phyloP scores from a whole-genome alignment of 2,113 vertebrate species.

The Coracopsis vasa region DNA sequence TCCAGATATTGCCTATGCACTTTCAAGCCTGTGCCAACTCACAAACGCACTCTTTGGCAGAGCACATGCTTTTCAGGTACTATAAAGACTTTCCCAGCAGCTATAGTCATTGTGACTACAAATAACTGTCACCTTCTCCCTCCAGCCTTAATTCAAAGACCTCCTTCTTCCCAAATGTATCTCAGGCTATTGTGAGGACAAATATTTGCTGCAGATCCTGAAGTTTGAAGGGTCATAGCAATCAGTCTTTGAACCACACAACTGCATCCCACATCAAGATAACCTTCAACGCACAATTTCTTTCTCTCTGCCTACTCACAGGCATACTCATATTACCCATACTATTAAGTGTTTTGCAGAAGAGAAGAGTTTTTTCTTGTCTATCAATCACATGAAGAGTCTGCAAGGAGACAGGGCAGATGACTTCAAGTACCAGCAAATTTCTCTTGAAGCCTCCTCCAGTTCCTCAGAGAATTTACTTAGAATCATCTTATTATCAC shows the following conservation, averaged over 20 bases:
- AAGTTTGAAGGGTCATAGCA: background rate
- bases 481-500: background rate
- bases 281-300: background rate
- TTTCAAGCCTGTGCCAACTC: background rate
- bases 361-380: background rate
- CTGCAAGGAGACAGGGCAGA: background rate
- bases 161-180: background rate
- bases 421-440: background rate
- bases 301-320: background rate
- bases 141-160: background rate
- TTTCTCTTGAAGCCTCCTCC: background rate
- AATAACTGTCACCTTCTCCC: background rate
- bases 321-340: background rate
- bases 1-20: background rate
- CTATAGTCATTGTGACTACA: background rate
- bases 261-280: background rate
- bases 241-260: background rate
- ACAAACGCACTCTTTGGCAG: background rate
- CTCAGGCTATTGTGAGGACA: background rate
- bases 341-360: background rate
- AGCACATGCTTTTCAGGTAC: background rate
- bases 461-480: background rate
- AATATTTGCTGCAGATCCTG: background rate
- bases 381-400: background rate
- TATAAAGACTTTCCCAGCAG: background rate